Conservation (phyloP, 2,888 invertebrate genomes). For the Calameuta pallipes region DNA sequence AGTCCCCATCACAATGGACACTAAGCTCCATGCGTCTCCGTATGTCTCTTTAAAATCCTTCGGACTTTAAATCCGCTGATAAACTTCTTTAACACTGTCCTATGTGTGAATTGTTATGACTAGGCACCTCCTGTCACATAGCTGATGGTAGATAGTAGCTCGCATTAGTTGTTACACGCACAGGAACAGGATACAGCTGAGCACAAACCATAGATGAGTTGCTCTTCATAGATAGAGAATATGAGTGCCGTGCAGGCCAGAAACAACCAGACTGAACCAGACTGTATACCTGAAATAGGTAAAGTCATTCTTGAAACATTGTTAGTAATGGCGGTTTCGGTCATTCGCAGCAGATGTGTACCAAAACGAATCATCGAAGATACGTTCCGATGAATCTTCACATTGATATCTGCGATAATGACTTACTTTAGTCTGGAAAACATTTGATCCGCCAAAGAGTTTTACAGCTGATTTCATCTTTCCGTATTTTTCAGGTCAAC, state of each 20-base stretch:
- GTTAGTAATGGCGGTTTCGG: no score
- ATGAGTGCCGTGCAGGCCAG: not conserved
- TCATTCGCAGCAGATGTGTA: not conserved
- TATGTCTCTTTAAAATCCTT: not conserved
- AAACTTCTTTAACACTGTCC: not conserved
- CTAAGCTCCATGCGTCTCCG: not conserved
- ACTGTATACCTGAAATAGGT: no score
- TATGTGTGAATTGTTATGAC: conserved; percentile 1
- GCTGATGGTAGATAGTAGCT: not conserved
- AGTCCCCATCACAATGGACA: conserved; percentile 27
- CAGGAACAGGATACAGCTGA: not conserved
- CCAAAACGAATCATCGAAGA: not conserved
- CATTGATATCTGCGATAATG: no score
- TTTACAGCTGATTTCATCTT: no score
- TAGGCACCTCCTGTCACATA: conserved; percentile 2
- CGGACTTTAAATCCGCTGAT: not conserved
- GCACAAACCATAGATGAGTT: no score
- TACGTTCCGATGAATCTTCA: no score
- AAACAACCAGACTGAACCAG: no score
- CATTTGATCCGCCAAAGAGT: no score
- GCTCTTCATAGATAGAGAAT: not conserved
- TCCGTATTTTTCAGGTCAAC: no score
- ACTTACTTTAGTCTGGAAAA: no score
- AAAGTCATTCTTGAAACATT: not conserved
- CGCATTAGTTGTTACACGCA: not conserved